These are phyloP conservation scores for Pyrocoelia pectoralis DNA, from an alignment of 2,888 invertebrate species.

Conservation along the genomic window DNA sequence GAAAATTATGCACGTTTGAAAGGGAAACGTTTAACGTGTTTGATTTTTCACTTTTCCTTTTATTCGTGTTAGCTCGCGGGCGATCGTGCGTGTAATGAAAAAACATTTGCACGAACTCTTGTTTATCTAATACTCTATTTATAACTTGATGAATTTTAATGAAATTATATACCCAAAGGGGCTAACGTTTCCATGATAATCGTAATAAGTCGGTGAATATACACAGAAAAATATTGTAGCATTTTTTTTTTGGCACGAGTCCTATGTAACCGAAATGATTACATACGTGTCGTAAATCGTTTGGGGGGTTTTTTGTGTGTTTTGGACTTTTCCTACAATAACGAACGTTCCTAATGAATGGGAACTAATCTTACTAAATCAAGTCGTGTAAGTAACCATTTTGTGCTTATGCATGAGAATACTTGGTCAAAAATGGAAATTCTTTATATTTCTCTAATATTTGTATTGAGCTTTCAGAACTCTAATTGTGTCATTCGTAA, in stretches of 20 bases:
- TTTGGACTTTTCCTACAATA: slow-evolving; percentile 17
- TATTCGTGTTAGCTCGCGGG: slow-evolving; percentile 34
- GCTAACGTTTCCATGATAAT: slow-evolving; percentile 44
- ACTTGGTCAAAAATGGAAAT: slow-evolving; percentile 6
- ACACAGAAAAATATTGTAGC: slow-evolving; percentile 15
- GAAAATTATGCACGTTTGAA: neutral
- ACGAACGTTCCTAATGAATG: slow-evolving; percentile 57
- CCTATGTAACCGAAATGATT: slow-evolving; percentile 14
- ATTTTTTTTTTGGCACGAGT: slow-evolving; percentile 13
- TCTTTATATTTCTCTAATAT: too few species aligned
- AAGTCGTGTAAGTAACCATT: slow-evolving; percentile 58
- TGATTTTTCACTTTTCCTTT: slow-evolving; percentile 33
- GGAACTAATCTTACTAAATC: slow-evolving; percentile 62
- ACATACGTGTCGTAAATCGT: slow-evolving; percentile 23
- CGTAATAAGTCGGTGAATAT: slow-evolving; percentile 23
- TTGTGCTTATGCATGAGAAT: neutral
- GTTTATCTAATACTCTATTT: slow-evolving; percentile 45
- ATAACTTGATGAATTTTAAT: slow-evolving; percentile 50
- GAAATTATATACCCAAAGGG: slow-evolving; percentile 42
- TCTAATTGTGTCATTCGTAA: too few species aligned
- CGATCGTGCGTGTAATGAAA: slow-evolving; percentile 40
- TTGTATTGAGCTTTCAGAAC: too few species aligned
- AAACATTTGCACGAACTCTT: slow-evolving; percentile 36
- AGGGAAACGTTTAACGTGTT: slow-evolving; percentile 21
- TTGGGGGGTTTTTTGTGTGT: slow-evolving; percentile 14